Evolutionary conservation across 1,140 invertebrate species (phyloP).

Genomic region (Penaeus japonicus): DNA sequence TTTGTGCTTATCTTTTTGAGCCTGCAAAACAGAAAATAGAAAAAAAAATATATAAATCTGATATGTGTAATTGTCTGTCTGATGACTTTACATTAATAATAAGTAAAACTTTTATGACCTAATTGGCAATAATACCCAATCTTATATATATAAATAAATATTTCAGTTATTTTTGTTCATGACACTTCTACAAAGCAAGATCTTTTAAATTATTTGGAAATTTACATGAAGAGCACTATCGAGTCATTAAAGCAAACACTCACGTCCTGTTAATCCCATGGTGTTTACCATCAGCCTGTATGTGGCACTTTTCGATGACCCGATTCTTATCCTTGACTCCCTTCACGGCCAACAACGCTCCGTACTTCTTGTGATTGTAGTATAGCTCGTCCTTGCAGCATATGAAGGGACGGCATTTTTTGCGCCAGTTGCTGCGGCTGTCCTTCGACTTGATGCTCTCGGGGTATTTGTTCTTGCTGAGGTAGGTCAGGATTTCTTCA

Average conservation of each 20-base stretch:
- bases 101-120: no score
- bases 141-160: no score
- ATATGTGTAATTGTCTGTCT: no score
- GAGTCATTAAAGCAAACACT: background rate
- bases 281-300: slow-evolving; percentile 36
- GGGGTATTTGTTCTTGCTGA: slow-evolving; percentile 42
- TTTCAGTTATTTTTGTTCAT: no score
- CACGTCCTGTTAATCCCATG: slow-evolving; percentile 55
- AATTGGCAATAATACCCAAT: no score
- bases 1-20: slow-evolving; percentile 46
- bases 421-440: slow-evolving; percentile 43
- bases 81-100: no score
- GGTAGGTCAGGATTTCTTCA: slow-evolving; percentile 44
- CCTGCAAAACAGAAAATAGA: slow-evolving; percentile 17
- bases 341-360: slow-evolving; percentile 28
- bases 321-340: slow-evolving; percentile 26
- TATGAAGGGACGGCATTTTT: slow-evolving; percentile 46
- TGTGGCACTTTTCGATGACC: slow-evolving; percentile 30
- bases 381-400: slow-evolving; percentile 38
- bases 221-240: background rate
- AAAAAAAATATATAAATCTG: background rate
- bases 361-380: slow-evolving; percentile 55
- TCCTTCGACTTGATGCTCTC: slow-evolving; percentile 44
- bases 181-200: no score
- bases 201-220: no score